Conservation (phyloP, 2,888 invertebrate genomes). For the Troides aeacus region DNA sequence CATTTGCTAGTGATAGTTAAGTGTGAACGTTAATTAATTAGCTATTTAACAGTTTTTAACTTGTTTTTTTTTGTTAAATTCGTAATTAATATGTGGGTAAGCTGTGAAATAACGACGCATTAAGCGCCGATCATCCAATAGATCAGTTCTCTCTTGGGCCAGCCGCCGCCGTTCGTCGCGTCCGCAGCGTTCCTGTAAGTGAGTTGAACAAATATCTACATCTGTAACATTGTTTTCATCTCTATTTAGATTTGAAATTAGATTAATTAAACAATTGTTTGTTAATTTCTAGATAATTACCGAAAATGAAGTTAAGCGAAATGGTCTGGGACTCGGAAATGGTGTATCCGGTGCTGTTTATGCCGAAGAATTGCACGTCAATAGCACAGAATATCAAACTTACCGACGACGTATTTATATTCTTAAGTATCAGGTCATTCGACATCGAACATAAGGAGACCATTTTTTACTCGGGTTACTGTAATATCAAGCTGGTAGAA, state of each 20-base stretch:
- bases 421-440: conserved; percentile 55
- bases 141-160: not conserved
- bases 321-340: conserved; percentile 39
- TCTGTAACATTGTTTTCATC: conserved; percentile 23
- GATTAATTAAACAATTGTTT: not conserved
- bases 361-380: conserved; percentile 60
- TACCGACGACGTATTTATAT: conserved; percentile 58
- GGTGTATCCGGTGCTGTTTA: conserved; percentile 56
- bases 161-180: not conserved
- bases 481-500: conserved; percentile 61
- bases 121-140: not conserved
- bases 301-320: conserved; percentile 51
- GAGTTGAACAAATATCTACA: not conserved
- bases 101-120: not conserved
- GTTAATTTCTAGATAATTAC: conserved; percentile 23
- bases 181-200: conserved; percentile 3
- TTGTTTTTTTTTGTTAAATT: not conserved
- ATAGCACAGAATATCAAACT: conserved; percentile 55
- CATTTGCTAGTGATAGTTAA: no score
- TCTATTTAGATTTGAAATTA: conserved; percentile 11
- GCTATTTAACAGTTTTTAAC: not conserved
- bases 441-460: conserved; percentile 59
- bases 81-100: conserved; percentile 8
- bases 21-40: no score
- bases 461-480: conserved; percentile 59